A percentile compares a stretch with the other conserved stretches of the same genome.
These are phyloP conservation scores for Callipepla californica DNA, from an alignment of 2,113 vertebrate species.

Conservation along the genomic window DNA sequence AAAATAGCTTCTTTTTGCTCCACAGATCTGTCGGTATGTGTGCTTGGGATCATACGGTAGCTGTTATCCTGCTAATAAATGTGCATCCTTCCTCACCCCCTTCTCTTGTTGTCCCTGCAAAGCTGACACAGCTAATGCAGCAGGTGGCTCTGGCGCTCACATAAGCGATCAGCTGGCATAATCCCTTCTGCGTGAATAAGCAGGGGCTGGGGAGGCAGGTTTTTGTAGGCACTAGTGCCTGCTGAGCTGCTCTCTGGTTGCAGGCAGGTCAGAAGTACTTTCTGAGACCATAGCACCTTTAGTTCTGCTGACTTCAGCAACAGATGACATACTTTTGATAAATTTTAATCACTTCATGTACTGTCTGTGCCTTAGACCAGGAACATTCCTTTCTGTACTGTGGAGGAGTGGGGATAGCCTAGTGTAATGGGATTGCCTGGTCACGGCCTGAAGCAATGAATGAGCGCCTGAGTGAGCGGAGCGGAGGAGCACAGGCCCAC, in stretches of 20 bases:
- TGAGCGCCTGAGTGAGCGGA: no score
- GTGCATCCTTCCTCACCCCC: not conserved
- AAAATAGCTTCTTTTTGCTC: not conserved
- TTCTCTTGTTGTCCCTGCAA: not conserved
- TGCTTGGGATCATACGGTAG: not conserved
- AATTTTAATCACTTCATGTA: fast-evolving
- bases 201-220: not conserved
- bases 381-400: not conserved
- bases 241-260: not conserved
- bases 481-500: no score
- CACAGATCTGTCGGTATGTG: not conserved
- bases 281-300: not conserved
- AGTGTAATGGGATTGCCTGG: no score
- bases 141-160: no score
- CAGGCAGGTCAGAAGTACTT: not conserved
- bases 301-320: not conserved
- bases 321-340: not conserved
- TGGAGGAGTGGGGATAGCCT: not conserved
- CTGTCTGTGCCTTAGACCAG: fast-evolving
- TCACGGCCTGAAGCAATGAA: no score
- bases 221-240: not conserved
- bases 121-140: not conserved
- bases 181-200: not conserved
- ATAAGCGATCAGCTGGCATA: not conserved
- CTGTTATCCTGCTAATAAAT: not conserved